phyloP scores from a whole-genome alignment of 1,140 invertebrate species.

The Eubasilissa regina region DNA sequence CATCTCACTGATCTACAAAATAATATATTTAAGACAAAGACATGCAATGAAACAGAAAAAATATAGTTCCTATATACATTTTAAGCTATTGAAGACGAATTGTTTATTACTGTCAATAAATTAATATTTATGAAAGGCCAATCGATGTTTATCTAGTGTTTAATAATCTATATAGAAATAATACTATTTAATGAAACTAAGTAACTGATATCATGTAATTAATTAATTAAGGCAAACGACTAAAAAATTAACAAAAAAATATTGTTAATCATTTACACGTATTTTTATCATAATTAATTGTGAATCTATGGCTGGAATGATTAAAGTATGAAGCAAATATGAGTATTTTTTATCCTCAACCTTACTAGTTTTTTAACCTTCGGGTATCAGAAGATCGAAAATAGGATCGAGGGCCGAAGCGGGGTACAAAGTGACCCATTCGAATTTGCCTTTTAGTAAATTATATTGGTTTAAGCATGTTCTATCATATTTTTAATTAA shows the following conservation, averaged over 20 bases:
- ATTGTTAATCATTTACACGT: too few relatives aligned
- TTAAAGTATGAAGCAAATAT: too few relatives aligned
- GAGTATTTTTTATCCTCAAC: too few relatives aligned
- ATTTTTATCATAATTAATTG: background rate
- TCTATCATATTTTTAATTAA: too few relatives aligned
- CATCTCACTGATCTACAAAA: background rate
- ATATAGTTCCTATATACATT: slow-evolving; percentile 21
- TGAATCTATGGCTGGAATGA: slow-evolving; percentile 7
- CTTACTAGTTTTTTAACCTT: too few relatives aligned
- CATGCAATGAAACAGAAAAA: background rate
- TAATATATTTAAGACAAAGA: background rate
- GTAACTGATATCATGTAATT: too few relatives aligned
- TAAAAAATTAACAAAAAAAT: slow-evolving; percentile 11
- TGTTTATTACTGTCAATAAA: background rate
- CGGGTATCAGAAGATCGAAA: too few relatives aligned
- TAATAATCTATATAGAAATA: slow-evolving; percentile 1
- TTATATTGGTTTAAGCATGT: too few relatives aligned
- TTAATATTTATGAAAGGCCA: slow-evolving; percentile 26
- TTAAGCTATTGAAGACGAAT: background rate
- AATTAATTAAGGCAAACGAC: background rate
- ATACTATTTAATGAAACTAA: too few relatives aligned
- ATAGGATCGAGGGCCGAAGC: too few relatives aligned
- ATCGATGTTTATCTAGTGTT: slow-evolving; percentile 37
- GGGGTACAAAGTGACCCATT: too few relatives aligned
- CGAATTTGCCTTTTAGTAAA: too few relatives aligned